Percentiles rank a stretch among this genome's conserved stretches.
Conservation (phyloP, 2,113 vertebrate species). For the Lepus americanus region DNA sequence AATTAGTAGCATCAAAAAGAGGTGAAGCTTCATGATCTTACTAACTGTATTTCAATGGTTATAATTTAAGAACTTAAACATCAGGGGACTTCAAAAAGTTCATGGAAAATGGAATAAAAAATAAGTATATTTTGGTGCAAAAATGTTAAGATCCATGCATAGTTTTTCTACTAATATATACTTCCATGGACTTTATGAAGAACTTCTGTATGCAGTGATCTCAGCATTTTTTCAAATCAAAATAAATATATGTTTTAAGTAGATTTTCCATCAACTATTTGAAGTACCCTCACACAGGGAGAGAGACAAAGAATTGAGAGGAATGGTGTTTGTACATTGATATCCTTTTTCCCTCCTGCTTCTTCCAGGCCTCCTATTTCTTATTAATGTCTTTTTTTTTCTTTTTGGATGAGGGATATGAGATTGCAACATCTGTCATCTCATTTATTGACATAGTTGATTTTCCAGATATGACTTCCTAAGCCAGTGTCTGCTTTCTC, state of each 20-base stretch:
- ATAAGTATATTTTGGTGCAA: too few species aligned
- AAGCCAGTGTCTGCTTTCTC: neutral
- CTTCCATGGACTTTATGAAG: too few species aligned
- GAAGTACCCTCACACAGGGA: too few species aligned
- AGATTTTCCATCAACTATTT: too few species aligned
- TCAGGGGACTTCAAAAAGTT: too few species aligned
- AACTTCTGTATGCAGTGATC: too few species aligned
- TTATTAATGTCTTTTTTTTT: neutral
- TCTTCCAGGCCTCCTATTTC: neutral
- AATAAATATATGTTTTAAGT: too few species aligned
- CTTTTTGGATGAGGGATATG: neutral
- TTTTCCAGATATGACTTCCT: constrained; percentile 55
- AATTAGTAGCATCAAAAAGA: neutral
- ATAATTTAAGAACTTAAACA: constrained; percentile 2
- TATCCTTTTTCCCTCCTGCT: neutral
- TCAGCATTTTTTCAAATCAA: too few species aligned
- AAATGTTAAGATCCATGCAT: too few species aligned
- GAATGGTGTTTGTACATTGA: neutral
- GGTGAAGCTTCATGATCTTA: neutral
- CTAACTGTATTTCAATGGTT: neutral
- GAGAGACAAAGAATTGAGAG: neutral
- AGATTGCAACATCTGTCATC: neutral
- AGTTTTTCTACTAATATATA: too few species aligned
- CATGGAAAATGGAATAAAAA: too few species aligned
- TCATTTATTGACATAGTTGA: neutral